Percentiles rank a stretch among this genome's conserved stretches.
These are phyloP conservation scores for Dipodomys stephensi DNA, from an alignment of 2,113 vertebrate species.

Conservation along the genomic window DNA sequence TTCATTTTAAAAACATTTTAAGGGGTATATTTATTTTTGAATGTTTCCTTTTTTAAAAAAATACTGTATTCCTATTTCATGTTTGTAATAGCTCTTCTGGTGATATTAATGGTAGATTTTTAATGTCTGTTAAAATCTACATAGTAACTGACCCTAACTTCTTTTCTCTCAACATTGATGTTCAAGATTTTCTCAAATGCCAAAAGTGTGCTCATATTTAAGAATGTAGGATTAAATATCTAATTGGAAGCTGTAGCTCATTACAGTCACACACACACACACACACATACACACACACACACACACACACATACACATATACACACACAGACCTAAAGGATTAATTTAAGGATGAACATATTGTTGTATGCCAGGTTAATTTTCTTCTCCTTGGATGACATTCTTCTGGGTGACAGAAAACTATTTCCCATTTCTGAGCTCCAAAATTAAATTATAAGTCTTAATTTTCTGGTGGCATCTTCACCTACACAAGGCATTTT, in stretches of 20 bases:
- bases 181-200: slow-evolving; percentile 16
- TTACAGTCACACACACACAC: background rate
- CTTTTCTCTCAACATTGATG: background rate
- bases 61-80: slow-evolving; percentile 8
- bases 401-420: background rate
- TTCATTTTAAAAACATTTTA: background rate
- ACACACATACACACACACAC: background rate
- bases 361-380: background rate
- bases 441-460: background rate
- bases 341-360: background rate
- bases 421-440: background rate
- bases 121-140: background rate
- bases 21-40: background rate
- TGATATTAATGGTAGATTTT: background rate
- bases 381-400: background rate
- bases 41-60: slow-evolving; percentile 13
- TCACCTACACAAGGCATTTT: background rate
- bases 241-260: background rate
- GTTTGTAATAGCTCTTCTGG: background rate
- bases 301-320: background rate
- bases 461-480: background rate
- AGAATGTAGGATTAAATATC: slow-evolving; percentile 20
- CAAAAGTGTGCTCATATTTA: background rate
- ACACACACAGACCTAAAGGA: background rate
- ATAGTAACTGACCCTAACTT: background rate